A percentile compares a stretch with the other conserved stretches of the same genome.
Conservation (phyloP, 2,888 invertebrate genomes). For the Sphaeridia pumilis region DNA sequence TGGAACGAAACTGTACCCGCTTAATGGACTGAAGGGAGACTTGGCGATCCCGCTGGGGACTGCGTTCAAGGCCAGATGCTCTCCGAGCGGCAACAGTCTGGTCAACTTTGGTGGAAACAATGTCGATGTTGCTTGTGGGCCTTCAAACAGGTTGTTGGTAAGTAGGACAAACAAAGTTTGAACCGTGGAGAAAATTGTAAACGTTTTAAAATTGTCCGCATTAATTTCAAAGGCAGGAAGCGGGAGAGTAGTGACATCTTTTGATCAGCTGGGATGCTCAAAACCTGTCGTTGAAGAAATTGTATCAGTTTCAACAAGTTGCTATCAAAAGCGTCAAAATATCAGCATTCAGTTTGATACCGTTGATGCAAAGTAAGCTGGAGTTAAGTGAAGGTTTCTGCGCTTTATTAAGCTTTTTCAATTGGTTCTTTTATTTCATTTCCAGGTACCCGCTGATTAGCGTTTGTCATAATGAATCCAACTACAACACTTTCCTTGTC, state of each 20-base stretch:
- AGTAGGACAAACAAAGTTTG: background rate
- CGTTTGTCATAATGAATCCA: constrained; percentile 22
- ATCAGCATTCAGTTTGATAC: constrained; percentile 21
- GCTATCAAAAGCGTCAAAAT: constrained; percentile 15
- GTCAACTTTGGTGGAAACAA: background rate
- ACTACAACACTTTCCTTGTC: constrained; percentile 18
- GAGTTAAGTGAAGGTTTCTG: background rate
- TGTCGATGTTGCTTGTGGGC: background rate
- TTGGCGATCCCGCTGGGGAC: background rate
- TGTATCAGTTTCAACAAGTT: background rate
- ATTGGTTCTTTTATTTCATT: background rate
- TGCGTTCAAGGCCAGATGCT: constrained; percentile 1
- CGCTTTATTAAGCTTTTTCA: background rate
- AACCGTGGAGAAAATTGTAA: background rate
- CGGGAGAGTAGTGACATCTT: constrained; percentile 2
- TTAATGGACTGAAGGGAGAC: background rate
- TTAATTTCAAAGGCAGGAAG: background rate
- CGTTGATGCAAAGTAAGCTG: constrained; percentile 13
- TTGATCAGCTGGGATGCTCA: constrained; percentile 21
- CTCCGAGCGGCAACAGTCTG: background rate
- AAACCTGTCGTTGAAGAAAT: constrained; percentile 22
- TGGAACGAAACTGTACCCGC: background rate
- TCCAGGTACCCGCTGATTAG: constrained; percentile 26
- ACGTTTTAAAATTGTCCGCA: background rate
- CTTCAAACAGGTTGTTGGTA: background rate